Percentiles rank a stretch among this genome's conserved stretches.
Conservation (phyloP, 1,140 invertebrate species). For the Bombus difficillimus region DNA sequence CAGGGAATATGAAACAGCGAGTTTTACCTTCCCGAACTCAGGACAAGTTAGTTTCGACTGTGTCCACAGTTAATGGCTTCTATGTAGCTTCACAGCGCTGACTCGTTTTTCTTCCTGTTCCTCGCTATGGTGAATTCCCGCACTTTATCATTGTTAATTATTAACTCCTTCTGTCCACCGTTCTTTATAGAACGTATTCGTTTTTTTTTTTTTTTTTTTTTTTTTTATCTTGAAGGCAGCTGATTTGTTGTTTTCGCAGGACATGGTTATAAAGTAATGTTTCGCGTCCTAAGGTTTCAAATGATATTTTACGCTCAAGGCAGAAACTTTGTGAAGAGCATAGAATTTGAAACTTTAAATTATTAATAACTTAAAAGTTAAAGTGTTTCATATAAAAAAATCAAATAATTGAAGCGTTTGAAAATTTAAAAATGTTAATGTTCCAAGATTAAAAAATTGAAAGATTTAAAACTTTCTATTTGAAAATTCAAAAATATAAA, state of each 20-base stretch:
- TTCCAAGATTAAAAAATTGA: neutral
- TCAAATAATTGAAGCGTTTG: no score
- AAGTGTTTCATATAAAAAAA: no score
- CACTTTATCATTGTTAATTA: constrained; percentile 25
- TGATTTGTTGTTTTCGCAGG: neutral
- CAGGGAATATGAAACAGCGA: neutral
- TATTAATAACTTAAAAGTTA: neutral
- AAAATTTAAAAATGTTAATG: no score
- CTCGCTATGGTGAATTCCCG: neutral
- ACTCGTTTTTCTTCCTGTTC: constrained; percentile 24
- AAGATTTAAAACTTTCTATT: neutral
- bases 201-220: no score
- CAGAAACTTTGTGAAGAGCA: neutral
- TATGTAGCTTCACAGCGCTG: neutral
- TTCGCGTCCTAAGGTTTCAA: neutral
- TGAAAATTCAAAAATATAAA: neutral
- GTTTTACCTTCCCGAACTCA: neutral
- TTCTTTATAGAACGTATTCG: neutral
- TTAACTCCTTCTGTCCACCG: neutral
- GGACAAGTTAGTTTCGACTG: constrained; percentile 2
- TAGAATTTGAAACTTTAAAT: neutral
- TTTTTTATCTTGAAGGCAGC: no score
- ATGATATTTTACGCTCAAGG: neutral
- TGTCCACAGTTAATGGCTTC: constrained; percentile 13
- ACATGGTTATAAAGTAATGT: neutral